phyloP scores from a whole-genome alignment of 2,797 vertebrate species.

The Petrocephalus schoutedeni region DNA sequence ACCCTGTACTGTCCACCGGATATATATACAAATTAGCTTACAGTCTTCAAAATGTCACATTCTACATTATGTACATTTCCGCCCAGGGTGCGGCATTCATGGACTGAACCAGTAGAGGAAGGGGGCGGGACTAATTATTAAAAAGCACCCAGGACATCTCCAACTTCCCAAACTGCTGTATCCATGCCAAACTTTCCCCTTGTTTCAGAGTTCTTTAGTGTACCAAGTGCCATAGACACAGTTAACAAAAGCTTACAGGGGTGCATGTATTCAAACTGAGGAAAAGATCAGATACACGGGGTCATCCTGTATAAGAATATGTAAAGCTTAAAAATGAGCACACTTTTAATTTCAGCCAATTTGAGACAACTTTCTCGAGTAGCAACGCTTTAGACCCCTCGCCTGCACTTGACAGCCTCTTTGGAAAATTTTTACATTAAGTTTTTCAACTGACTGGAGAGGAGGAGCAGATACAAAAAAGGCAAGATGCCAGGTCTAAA shows the following conservation, averaged over 20 bases:
- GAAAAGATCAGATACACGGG: not conserved
- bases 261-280: not conserved
- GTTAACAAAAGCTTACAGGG: not conserved
- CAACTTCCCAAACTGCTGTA: not conserved
- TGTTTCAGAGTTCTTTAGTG: not conserved
- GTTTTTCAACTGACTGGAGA: not conserved
- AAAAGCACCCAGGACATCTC: not conserved
- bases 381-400: not conserved
- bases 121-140: not conserved
- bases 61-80: not conserved
- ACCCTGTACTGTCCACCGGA: not conserved
- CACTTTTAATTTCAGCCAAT: not conserved
- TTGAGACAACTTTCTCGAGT: not conserved
- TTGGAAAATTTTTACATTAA: not conserved
- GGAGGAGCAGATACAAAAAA: not conserved
- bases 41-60: not conserved
- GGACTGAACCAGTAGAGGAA: not conserved
- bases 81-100: not conserved
- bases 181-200: not conserved
- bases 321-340: not conserved
- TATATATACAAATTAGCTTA: constrained; percentile 5
- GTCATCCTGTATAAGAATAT: not conserved
- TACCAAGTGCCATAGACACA: not conserved
- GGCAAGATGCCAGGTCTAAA: not conserved
- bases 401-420: not conserved